Percentiles rank a stretch among this genome's conserved stretches.
phyloP scores from a whole-genome alignment of 1,140 invertebrate species.

The Wasmannia auropunctata region DNA sequence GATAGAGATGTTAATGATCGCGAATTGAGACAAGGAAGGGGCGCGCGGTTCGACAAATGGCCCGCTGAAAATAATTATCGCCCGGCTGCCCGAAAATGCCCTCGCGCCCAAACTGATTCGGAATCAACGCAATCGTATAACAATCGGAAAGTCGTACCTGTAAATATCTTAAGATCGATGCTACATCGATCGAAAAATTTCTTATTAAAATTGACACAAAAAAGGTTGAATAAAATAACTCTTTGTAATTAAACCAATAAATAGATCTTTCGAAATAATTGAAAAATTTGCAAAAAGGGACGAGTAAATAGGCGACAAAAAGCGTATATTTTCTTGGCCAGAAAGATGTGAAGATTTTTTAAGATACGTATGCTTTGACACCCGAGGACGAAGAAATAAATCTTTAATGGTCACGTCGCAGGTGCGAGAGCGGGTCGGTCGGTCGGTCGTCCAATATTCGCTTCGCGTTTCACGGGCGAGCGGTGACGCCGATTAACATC shows the following conservation, averaged over 20 bases:
- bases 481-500: conserved; percentile 38
- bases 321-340: background rate
- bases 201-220: background rate
- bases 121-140: conserved; percentile 25
- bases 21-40: conserved; percentile 74
- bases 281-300: background rate
- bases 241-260: background rate
- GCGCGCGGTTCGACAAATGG: conserved; percentile 68
- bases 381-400: background rate
- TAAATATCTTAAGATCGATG: background rate
- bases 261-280: background rate
- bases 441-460: conserved; percentile 23
- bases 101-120: conserved; percentile 17
- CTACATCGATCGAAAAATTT: background rate
- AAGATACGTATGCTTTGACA: conserved; percentile 6
- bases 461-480: conserved; percentile 29
- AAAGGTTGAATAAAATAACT: background rate
- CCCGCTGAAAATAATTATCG: conserved; percentile 64
- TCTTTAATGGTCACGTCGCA: conserved; percentile 20
- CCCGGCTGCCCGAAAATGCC: background rate
- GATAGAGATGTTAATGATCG: conserved; percentile 78
- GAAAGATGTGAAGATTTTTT: background rate
- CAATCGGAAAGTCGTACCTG: background rate
- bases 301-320: background rate
- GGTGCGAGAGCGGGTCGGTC: conserved; percentile 28